Base-by-base conservation (phyloP, 2,888 invertebrate species). In the Ichneumoninae sp. region DNA sequence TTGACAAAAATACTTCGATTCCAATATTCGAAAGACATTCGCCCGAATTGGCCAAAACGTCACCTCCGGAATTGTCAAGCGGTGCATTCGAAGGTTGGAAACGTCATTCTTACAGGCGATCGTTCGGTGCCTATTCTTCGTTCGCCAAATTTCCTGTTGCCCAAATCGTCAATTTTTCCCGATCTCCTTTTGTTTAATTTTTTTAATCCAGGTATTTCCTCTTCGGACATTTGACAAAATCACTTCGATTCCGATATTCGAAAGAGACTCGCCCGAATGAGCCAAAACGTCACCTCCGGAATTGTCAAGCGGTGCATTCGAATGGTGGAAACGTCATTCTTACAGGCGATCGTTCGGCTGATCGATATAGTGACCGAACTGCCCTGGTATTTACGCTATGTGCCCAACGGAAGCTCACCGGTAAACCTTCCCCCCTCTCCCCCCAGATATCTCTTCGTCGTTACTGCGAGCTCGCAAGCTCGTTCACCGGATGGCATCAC, bases 401-500 rank as follows among this genome's bases (percentile, higher is more conserved):
- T 73, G 44, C 81, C 80, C 74, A 47, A 75, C 70, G n/a, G 70
- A 83, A 75, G 57, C 50, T 33, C 66, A 65, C 65, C 65, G 78
- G 73, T 85, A 84, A 87, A 81, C 75, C 54, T 47, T 63, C 33
- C 70, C 16, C 54, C 33, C 10, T 10, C 8, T 10, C 68, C 69
- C 7, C 44, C 74, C 76, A 80, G 83, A 85, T 85, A 86, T 87
- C 81, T 86, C 85, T 75, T 68, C 76, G 84, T 77, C 80, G 85
- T 84, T 85, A 85, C 76, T 71, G 69, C 52, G 71, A 83, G 86
- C 83, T 86, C 79, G 81, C 75, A 81, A 78, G 84, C 83, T 86
- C 86, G 71, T 87, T 87, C 79, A 47, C 65, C 69, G 84, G 57
- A 47, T 83, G 68, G 81, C 81, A 80, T 84, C 74, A 65, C 33